A percentile compares a stretch with the other conserved stretches of the same genome.
These are phyloP conservation scores for Temnothorax longispinosus DNA, from an alignment of 1,140 invertebrate species.

Conservation along the genomic window DNA sequence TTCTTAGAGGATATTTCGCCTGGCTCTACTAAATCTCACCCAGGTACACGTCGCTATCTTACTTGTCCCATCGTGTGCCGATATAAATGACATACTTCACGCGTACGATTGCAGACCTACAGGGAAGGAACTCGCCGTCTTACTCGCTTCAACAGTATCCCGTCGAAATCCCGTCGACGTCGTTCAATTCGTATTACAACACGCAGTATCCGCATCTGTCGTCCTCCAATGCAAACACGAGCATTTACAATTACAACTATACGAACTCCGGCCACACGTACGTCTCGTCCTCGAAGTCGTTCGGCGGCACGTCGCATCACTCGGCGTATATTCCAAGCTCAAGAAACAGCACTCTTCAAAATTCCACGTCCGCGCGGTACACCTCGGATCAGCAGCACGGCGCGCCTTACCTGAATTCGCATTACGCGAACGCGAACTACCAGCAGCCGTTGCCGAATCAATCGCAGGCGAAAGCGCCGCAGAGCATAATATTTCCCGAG, in stretches of 20 bases:
- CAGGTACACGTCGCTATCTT: slow-evolving; percentile 76
- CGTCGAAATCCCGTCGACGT: slow-evolving; percentile 78
- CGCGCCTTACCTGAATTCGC: slow-evolving; percentile 76
- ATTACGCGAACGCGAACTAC: slow-evolving; percentile 76
- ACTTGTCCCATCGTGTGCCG: background rate
- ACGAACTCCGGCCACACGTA: slow-evolving; percentile 78
- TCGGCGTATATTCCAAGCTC: slow-evolving; percentile 71
- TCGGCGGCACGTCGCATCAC: slow-evolving; percentile 73
- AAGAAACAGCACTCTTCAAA: slow-evolving; percentile 72
- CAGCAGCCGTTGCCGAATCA: slow-evolving; percentile 70
- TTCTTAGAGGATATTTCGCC: slow-evolving; percentile 83
- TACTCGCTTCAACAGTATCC: slow-evolving; percentile 80
- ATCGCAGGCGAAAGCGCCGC: slow-evolving; percentile 61
- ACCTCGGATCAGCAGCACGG: slow-evolving; percentile 77
- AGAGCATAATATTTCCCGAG: slow-evolving; percentile 87
- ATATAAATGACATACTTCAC: background rate
- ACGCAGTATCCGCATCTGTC: slow-evolving; percentile 81
- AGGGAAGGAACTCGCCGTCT: slow-evolving; percentile 81
- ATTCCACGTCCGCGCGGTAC: slow-evolving; percentile 75
- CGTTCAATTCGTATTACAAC: slow-evolving; percentile 82
- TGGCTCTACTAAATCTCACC: slow-evolving; percentile 79
- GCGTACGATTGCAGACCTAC: slow-evolving; percentile 77
- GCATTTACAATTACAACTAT: slow-evolving; percentile 82
- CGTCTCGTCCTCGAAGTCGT: slow-evolving; percentile 67
- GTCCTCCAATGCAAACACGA: slow-evolving; percentile 78